Base-by-base conservation (phyloP, 2,888 invertebrate species). In the Eumerus sabulonum region DNA sequence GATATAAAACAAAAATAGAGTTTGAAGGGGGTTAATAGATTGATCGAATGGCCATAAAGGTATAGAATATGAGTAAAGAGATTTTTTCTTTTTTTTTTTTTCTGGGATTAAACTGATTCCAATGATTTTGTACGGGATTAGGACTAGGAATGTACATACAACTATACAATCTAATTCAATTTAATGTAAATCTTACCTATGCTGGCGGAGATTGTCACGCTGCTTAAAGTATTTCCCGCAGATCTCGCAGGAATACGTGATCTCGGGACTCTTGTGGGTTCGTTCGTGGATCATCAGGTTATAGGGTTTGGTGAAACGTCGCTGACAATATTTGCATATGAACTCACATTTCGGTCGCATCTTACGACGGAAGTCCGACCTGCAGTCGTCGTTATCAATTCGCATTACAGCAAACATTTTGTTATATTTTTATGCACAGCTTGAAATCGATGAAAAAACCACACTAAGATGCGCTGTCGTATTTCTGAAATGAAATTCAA, bases 231-330 rank as follows among this genome's bases (percentile, higher is more conserved):
- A 96, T 91, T 98, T 98, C 87, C 97, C 96, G 91, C 98, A 99
- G 85, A 98, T 96, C 90, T 98, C 98, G 91, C 98, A 99, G 86
- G 96, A 95, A 91, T 96, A 99, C 68, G 98, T 97, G 86, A 98
- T 92, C 91, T 98, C 98, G 82, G 95, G 95, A 89, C 98, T 97
- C 90, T 97, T 97, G 92, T 99, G 98, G 85, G 98, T 98, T 90
- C 98, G 93, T 90, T 98, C 98, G 92, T 99, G 98, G 86, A 99
- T 98, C 93, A 98, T 94, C 89, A 99, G 92, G 91, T 99, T 99
- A 92, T 99, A 99, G 84, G 96, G 95, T 91, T 99, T 99, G 88
- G 97, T 98, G 92, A 99, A 99, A 90, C 98, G 94, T 87, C 98
- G 93, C 90, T 96, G 96, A 92, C 98, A 99, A 91, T 95, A 98